These are phyloP conservation scores for Lasioglossum calceatum DNA, from an alignment of 2,888 invertebrate genomes.

Conservation along the genomic window DNA sequence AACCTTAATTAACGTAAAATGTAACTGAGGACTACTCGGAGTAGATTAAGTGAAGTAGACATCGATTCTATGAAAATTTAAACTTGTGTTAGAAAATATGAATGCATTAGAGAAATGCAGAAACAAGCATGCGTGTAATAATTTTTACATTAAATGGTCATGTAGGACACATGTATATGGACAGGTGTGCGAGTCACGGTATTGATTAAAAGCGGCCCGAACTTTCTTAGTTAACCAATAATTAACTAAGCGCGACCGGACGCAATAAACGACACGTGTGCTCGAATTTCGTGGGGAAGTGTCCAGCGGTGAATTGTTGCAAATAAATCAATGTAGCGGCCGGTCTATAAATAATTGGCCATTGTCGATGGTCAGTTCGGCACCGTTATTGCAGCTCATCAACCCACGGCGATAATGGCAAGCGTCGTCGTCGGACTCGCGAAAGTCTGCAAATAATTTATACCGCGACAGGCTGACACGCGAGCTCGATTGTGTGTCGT, in stretches of 20 bases:
- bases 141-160: background rate
- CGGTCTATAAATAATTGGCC: conserved; percentile 41
- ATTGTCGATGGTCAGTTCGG: conserved; percentile 33
- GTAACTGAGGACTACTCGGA: background rate
- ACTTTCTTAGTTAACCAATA: background rate
- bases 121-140: background rate
- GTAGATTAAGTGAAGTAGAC: background rate
- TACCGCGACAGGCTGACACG: conserved; percentile 12
- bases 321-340: conserved; percentile 25
- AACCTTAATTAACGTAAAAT: background rate
- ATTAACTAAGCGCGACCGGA: background rate
- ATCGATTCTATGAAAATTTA: background rate
- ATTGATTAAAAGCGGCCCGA: background rate
- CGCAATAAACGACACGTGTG: background rate
- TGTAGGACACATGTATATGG: background rate
- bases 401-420: conserved; percentile 25
- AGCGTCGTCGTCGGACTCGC: background rate
- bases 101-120: background rate
- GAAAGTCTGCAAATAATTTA: conserved; percentile 59
- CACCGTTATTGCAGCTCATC: conserved; percentile 47
- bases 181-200: background rate
- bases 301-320: background rate
- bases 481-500: conserved; percentile 47
- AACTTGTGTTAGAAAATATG: background rate
- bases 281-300: background rate